Evolutionary conservation across 2,113 vertebrate genomes (phyloP).

Genomic region (Prolemur simus): DNA sequence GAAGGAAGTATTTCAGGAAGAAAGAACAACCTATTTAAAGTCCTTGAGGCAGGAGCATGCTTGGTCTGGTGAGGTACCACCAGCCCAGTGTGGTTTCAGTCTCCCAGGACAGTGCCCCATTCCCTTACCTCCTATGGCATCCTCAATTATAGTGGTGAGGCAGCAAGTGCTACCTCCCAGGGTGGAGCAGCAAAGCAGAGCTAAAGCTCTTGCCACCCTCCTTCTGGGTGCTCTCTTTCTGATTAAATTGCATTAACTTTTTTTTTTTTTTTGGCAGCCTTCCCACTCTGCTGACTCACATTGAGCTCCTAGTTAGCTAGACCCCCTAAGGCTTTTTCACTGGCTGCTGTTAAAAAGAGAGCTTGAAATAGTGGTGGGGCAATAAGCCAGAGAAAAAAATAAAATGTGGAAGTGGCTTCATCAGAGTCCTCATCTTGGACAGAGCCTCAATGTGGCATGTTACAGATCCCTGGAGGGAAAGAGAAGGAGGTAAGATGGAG

Average conservation of each 20-base stretch:
- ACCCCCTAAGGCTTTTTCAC: background rate
- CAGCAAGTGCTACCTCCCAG: background rate
- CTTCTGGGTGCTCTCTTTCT: background rate
- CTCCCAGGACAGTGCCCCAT: background rate
- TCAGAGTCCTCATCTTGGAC: background rate
- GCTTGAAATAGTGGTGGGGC: background rate
- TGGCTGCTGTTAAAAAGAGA: background rate
- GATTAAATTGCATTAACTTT: constrained; percentile 1
- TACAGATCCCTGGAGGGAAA: background rate
- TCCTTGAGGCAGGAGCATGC: background rate
- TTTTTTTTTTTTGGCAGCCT: constrained; percentile 10
- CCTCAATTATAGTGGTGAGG: background rate
- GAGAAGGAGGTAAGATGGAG: background rate
- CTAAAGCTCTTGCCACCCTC: background rate
- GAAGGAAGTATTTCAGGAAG: background rate
- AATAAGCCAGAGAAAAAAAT: background rate
- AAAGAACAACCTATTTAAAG: background rate
- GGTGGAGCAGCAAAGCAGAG: background rate
- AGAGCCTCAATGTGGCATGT: background rate
- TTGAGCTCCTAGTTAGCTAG: background rate
- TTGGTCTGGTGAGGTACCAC: background rate
- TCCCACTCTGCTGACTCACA: background rate
- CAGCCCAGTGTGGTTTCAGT: background rate
- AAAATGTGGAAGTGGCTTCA: background rate
- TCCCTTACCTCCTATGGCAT: background rate